Evolutionary conservation across 2,113 vertebrate species (phyloP).

Genomic region (Delphinus delphis): DNA sequence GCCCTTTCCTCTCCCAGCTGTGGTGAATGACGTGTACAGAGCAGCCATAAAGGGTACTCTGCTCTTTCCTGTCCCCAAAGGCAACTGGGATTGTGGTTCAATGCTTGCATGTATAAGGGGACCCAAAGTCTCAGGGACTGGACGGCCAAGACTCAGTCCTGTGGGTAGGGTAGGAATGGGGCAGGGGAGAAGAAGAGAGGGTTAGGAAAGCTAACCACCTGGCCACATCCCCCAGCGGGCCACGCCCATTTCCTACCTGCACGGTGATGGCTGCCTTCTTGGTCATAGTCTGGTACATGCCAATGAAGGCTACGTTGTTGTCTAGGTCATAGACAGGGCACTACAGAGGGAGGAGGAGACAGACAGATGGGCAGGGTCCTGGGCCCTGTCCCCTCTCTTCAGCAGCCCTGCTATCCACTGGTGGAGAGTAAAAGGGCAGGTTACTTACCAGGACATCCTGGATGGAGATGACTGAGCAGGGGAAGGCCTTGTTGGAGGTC

Average conservation of each 20-base stretch:
- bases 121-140: neutral
- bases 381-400: accelerated
- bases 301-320: slow-evolving; percentile 98
- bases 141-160: neutral
- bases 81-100: neutral
- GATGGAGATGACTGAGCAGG: slow-evolving; percentile 97
- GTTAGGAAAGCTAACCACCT: neutral
- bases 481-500: slow-evolving; percentile 92
- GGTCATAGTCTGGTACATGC: slow-evolving; percentile 99
- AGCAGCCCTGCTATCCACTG: neutral
- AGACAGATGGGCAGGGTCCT: neutral
- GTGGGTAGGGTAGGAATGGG: neutral
- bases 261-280: slow-evolving; percentile 98
- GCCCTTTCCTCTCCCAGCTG: neutral
- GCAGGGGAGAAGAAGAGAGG: neutral
- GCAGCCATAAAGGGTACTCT: neutral
- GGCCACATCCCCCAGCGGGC: neutral
- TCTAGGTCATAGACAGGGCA: slow-evolving; percentile 97
- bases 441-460: slow-evolving; percentile 94
- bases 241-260: slow-evolving; percentile 86
- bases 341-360: slow-evolving; percentile 69
- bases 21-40: neutral
- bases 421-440: neutral
- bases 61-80: neutral
- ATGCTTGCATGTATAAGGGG: neutral